Evolutionary conservation across 2,888 invertebrate species (phyloP), one percentile per base, ranked within the genome.

Genomic region (Tiliacea aurago): DNA sequence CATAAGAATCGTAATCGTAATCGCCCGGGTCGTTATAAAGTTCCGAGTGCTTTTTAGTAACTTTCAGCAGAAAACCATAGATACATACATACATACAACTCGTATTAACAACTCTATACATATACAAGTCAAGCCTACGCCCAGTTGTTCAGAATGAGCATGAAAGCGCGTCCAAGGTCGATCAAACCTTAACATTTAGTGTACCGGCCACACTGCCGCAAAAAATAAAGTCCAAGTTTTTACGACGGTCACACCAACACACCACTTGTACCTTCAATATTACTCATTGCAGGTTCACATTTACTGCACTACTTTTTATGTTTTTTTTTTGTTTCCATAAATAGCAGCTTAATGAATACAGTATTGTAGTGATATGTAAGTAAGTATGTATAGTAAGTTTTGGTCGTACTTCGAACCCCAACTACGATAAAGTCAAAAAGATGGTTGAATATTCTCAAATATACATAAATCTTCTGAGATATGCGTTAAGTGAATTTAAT

Each of bases 161-260:
- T 92, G 94, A 94, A 95, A 95, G 94, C 89, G 91, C 90, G 82
- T 80, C 87, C 94, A 95, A 95, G 95, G 95, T 81, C 91, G 81
- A 83, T 76, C 76, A 89, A 94, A 91, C 94, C 92, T 95, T 95
- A 94, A 94, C 94, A 95, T 95, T 94, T 94, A 82, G 88, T 90
- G 90, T 86, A 90, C 91, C 87, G 87, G 84, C 83, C 86, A 88
- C 85, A 49, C 55, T 78, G 80, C 76, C 76, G 86, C 88, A 92
- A 93, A 93, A 92, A 92, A 91, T 88, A 86, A 88, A 87, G 78
- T 82, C 70, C 81, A 69, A 79, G 78, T 86, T 83, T 80, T 83
- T 80, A 87, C 72, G 78, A 84, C 86, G 88, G 87, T 84, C 80
- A 87, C 86, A 82, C 75, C 77, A 68, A 67, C 74, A 63, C 37